These are phyloP conservation scores for Danaus melanippus DNA, from an alignment of 1,140 invertebrate species.

Conservation along the genomic window DNA sequence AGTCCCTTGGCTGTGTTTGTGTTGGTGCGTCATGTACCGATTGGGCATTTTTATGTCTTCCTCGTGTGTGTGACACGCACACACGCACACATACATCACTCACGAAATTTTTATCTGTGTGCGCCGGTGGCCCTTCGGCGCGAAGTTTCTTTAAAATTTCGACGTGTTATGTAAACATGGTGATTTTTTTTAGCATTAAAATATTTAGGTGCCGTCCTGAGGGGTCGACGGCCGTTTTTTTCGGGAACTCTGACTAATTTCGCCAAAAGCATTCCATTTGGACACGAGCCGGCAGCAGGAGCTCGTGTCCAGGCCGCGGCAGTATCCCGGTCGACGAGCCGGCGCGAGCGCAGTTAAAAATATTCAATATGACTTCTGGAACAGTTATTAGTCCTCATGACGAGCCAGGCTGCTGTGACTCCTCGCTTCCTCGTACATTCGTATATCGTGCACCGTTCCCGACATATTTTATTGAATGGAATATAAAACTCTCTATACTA, in stretches of 20 bases:
- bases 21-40: slow-evolving; percentile 68
- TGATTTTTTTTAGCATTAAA: slow-evolving; percentile 58
- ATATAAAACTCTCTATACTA: too few relatives aligned
- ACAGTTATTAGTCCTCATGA: slow-evolving; percentile 8
- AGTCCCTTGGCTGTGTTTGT: slow-evolving; percentile 70
- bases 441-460: neutral
- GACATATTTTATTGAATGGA: too few relatives aligned
- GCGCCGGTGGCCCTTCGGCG: slow-evolving; percentile 52
- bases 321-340: slow-evolving; percentile 15
- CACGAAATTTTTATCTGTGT: slow-evolving; percentile 55
- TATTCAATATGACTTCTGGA: slow-evolving; percentile 27
- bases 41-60: slow-evolving; percentile 62
- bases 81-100: slow-evolving; percentile 49
- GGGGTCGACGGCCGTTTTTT: slow-evolving; percentile 62
- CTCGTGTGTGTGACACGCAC: slow-evolving; percentile 57
- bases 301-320: slow-evolving; percentile 23
- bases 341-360: slow-evolving; percentile 38
- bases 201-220: slow-evolving; percentile 63
- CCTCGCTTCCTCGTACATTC: slow-evolving; percentile 24
- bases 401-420: neutral
- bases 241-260: slow-evolving; percentile 69
- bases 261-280: slow-evolving; percentile 44
- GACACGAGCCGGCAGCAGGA: slow-evolving; percentile 30
- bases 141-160: slow-evolving; percentile 62
- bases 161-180: slow-evolving; percentile 66